phyloP scores from a whole-genome alignment of 1,140 invertebrate genomes.

The Drosophila murphyi region DNA sequence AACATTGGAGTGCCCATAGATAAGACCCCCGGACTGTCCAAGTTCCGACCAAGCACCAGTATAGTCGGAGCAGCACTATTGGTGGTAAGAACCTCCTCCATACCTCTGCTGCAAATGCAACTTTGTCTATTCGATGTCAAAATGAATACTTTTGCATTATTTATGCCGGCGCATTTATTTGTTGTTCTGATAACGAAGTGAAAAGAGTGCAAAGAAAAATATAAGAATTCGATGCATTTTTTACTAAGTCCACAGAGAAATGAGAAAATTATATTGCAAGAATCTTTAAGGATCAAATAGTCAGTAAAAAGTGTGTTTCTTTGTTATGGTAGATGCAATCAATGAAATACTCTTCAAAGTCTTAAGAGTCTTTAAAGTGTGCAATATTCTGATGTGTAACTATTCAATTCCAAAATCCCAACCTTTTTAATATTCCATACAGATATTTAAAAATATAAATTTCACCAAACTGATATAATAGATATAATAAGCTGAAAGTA shows the following conservation, averaged over 20 bases:
- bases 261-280: conserved; percentile 2
- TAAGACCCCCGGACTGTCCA: conserved; percentile 60
- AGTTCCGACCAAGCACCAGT: conserved; percentile 47
- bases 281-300: conserved; percentile 14
- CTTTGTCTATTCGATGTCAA: conserved; percentile 83
- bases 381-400: no score
- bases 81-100: conserved; percentile 13
- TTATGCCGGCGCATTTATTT: conserved; percentile 76
- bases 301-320: background rate
- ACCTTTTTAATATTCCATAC: no score
- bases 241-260: conserved; percentile 17
- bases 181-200: conserved; percentile 60
- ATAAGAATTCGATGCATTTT: conserved; percentile 29
- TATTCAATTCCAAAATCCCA: no score
- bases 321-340: background rate
- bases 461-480: no score
- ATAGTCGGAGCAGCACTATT: conserved; percentile 24
- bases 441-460: no score
- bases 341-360: no score
- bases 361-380: no score
- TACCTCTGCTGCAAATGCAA: conserved; percentile 38
- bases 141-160: conserved; percentile 82
- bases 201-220: conserved; percentile 12
- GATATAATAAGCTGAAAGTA: no score
- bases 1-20: conserved; percentile 43